These are phyloP conservation scores for Oophaga pumilio DNA, from an alignment of 2,113 vertebrate genomes.

Conservation along the genomic window DNA sequence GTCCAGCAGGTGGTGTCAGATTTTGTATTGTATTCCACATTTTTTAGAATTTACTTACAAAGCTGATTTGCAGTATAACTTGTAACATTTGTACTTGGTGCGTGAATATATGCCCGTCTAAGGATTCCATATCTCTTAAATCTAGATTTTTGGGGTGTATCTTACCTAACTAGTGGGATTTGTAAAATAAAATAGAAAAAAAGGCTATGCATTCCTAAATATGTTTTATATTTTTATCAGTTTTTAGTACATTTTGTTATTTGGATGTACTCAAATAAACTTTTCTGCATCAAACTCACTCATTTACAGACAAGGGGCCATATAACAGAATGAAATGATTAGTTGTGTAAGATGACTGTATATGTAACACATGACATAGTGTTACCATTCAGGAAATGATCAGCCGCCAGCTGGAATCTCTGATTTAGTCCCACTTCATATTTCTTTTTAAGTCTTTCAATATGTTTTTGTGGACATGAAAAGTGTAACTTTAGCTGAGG, in stretches of 20 bases:
- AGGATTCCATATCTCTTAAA: too few species aligned
- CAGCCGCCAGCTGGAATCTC: conserved; percentile 25
- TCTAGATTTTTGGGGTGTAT: background rate
- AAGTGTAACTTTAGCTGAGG: conserved; percentile 10
- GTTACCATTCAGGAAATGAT: conserved; percentile 27
- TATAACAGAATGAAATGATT: background rate
- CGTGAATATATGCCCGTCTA: too few species aligned
- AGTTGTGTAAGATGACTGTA: conserved; percentile 9
- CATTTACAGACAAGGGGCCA: background rate
- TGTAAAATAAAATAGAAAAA: background rate
- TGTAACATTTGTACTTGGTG: too few species aligned
- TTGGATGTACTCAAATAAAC: background rate
- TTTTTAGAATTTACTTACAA: too few species aligned
- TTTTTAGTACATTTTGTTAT: background rate
- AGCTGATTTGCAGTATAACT: too few species aligned
- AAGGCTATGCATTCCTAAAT: background rate
- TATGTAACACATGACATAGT: conserved; percentile 21
- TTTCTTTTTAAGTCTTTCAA: conserved; percentile 28
- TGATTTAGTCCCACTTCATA: conserved; percentile 4
- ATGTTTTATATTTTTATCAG: background rate
- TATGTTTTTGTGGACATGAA: background rate
- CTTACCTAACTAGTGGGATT: background rate
- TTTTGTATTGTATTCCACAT: background rate
- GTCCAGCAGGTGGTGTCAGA: background rate
- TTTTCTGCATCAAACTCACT: background rate